A percentile compares a stretch with the other conserved stretches of the same genome.
Conservation (phyloP, 2,797 vertebrate genomes). For the Sciurus carolinensis region DNA sequence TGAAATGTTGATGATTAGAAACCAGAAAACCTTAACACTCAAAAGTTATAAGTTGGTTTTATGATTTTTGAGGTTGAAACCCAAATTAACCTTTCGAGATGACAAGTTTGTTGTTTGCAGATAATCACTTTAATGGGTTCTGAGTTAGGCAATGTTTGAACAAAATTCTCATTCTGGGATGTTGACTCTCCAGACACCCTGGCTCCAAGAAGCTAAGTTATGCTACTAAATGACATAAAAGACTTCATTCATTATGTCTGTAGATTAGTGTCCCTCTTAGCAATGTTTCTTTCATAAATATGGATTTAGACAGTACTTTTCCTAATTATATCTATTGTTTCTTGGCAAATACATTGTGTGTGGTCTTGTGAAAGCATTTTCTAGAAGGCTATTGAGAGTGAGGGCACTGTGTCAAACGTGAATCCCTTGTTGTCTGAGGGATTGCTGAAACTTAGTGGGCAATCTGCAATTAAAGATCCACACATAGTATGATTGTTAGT, state of each 20-base stretch:
- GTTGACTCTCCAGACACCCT: constrained; percentile 62
- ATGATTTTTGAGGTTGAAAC: not conserved
- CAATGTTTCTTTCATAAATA: constrained; percentile 72
- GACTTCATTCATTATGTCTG: constrained; percentile 65
- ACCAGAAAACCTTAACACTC: not conserved
- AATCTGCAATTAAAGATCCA: not conserved
- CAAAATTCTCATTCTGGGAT: constrained; percentile 35
- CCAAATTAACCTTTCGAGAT: constrained; percentile 37
- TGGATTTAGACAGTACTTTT: constrained; percentile 51
- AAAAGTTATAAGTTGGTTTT: not conserved
- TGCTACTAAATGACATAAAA: constrained; percentile 53
- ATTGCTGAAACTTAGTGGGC: not conserved
- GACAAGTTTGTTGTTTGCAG: constrained; percentile 46
- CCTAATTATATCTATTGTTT: constrained; percentile 76
- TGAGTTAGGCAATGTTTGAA: constrained; percentile 47
- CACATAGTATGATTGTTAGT: not conserved
- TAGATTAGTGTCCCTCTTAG: constrained; percentile 53
- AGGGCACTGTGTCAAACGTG: not conserved
- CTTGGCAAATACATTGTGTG: constrained; percentile 57
- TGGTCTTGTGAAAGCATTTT: constrained; percentile 45
- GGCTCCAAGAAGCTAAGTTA: constrained; percentile 70
- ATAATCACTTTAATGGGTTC: constrained; percentile 69
- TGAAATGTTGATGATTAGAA: not conserved
- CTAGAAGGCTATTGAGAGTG: not conserved
- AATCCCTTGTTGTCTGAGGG: not conserved